Percentiles rank a stretch among this genome's conserved stretches.
Evolutionary conservation across 2,797 vertebrate genomes (phyloP).

Genomic region (Diplodus puntazzo): DNA sequence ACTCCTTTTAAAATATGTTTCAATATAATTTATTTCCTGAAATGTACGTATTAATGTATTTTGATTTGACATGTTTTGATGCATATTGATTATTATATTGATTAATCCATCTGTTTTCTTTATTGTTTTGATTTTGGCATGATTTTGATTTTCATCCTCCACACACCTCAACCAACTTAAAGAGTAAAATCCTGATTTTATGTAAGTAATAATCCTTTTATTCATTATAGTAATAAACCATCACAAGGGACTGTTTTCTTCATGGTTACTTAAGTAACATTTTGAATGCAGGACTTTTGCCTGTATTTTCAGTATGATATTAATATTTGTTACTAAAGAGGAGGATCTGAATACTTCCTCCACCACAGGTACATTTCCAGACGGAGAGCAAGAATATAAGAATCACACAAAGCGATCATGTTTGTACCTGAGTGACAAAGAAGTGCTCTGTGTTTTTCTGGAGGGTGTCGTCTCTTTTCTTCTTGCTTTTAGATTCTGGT

Average conservation of each 20-base stretch:
- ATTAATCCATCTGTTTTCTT: too few relatives aligned
- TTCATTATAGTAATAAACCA: background rate
- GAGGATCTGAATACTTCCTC: background rate
- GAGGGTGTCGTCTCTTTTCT: conserved; percentile 1
- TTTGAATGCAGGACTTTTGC: background rate
- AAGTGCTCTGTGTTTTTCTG: conserved; percentile 72
- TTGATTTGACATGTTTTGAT: too few relatives aligned
- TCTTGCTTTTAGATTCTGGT: background rate
- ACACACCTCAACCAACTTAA: background rate
- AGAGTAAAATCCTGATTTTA: background rate
- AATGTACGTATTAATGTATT: too few relatives aligned
- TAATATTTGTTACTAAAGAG: background rate
- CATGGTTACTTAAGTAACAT: too few relatives aligned
- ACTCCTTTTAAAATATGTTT: background rate
- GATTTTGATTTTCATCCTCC: background rate
- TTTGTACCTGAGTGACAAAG: conserved; percentile 90
- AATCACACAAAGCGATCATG: conserved; percentile 6
- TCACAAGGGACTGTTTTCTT: background rate
- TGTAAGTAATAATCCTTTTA: too few relatives aligned
- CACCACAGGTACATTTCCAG: background rate
- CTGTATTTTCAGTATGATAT: background rate
- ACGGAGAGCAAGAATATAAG: background rate
- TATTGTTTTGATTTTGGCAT: too few relatives aligned
- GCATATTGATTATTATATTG: too few relatives aligned
- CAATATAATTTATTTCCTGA: too few relatives aligned